These are phyloP conservation scores for Mesocentrotus franciscanus DNA, from an alignment of 53 echinoderm and acorn worm species.

Conservation along the genomic window DNA sequence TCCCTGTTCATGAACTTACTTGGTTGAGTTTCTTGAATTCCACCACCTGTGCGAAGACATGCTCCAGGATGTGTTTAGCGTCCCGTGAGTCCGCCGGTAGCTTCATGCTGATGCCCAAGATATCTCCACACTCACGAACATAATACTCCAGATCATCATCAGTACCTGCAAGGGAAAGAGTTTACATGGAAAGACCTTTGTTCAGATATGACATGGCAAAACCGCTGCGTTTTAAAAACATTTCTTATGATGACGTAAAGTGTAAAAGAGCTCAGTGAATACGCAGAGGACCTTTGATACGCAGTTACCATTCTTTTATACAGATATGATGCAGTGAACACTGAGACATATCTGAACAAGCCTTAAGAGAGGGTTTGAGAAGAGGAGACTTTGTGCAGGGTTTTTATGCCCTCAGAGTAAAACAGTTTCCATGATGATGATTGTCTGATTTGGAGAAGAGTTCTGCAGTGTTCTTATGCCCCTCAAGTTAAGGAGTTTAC, in stretches of 20 bases:
- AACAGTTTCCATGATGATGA: not conserved
- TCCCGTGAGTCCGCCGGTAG: conserved; percentile 89
- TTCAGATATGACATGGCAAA: not conserved
- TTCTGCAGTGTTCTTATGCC: too few species aligned
- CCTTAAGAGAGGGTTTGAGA: not conserved
- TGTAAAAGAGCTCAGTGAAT: too few species aligned
- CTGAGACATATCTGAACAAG: too few species aligned
- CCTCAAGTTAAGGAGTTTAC: not conserved
- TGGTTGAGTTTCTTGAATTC: conserved; percentile 99
- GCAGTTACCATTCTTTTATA: too few species aligned
- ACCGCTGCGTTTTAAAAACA: not conserved
- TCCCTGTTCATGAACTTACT: conserved; percentile 53
- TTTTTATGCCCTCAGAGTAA: not conserved
- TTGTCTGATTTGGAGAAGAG: too few species aligned
- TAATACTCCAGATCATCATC: conserved; percentile 98
- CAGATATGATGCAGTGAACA: too few species aligned
- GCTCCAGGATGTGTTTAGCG: conserved; percentile 97
- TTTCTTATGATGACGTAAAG: not conserved
- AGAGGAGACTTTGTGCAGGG: too few species aligned
- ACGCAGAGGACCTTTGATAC: too few species aligned
- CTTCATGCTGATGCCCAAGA: conserved; percentile 88
- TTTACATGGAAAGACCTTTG: not conserved
- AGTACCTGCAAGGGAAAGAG: conserved; percentile 68
- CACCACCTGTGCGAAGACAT: conserved; percentile 96
- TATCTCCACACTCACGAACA: conserved; percentile 96